phyloP scores from a whole-genome alignment of 2,888 invertebrate genomes.

The Xanthorhoe designata region DNA sequence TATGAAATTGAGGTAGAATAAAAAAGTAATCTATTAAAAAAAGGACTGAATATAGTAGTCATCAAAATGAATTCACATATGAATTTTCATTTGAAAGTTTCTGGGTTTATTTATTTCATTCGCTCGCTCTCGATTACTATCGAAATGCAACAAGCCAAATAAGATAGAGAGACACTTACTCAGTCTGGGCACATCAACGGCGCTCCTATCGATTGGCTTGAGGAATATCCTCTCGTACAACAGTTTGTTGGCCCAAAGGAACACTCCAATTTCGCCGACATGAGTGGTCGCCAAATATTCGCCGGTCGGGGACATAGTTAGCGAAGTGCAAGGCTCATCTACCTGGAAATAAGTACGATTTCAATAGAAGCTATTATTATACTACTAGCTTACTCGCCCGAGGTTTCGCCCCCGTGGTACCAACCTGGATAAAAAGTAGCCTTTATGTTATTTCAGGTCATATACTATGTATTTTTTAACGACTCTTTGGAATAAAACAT shows the following conservation, averaged over 20 bases:
- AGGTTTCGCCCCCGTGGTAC: too few relatives aligned
- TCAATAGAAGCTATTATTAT: neutral
- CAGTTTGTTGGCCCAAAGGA: conserved; percentile 96
- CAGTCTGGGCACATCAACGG: conserved; percentile 68
- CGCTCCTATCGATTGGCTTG: conserved; percentile 87
- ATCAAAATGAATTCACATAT: too few relatives aligned
- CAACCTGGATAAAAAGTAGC: too few relatives aligned
- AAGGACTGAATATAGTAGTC: too few relatives aligned
- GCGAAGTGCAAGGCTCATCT: conserved; percentile 92
- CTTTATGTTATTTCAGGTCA: too few relatives aligned
- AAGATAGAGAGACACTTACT: conserved; percentile 59
- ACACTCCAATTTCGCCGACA: conserved; percentile 94
- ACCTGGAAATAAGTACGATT: conserved; percentile 71
- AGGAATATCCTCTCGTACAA: conserved; percentile 93
- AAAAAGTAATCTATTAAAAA: too few relatives aligned
- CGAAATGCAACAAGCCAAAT: neutral
- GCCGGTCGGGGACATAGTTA: conserved; percentile 96
- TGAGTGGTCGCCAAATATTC: conserved; percentile 96
- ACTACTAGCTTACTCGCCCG: too few relatives aligned
- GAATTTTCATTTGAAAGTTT: neutral
- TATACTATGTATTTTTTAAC: too few relatives aligned
- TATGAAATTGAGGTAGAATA: too few relatives aligned
- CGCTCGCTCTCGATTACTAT: neutral
- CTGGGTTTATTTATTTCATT: neutral
- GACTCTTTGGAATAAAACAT: too few relatives aligned